Base-by-base conservation (phyloP, 1,140 invertebrate genomes). In the Trialeurodes vaporariorum region DNA sequence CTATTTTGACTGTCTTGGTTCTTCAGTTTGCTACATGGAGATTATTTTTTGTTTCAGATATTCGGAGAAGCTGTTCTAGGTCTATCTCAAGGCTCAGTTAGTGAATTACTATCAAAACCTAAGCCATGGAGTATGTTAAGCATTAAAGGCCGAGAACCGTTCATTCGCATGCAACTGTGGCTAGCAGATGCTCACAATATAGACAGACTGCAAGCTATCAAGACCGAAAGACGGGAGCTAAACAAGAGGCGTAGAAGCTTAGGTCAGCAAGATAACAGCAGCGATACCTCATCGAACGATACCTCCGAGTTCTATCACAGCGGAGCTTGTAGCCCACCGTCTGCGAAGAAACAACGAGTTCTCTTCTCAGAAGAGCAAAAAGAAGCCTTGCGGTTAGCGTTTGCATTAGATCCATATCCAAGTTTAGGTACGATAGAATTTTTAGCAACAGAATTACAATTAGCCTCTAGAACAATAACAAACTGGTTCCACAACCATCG, bases 401-500 rank as follows among this genome's bases (percentile, higher is more conserved):
- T 98, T 75, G 88, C 91, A 0, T 80, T 98, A 13, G 96, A 98
- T 77, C 94, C 96, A 0, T 98, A 98, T 76, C 97, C 97, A 0
- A 96, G 93, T 75, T 89, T 96, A 69, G 88, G 88, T 5, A 96
- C 94, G 25, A 97, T 98, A 59, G 96, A 98, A 77, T 95, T 95
- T 73, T 82, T 99, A 63, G 94, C 94, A 12, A 84, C 86, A 22
- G 94, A 98, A 77, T 80, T 99, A 9, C 90, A 87, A 17, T 80
- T 99, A n/a, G 93, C 94, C 1, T 90, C 94, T 13, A 84, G 96
- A 71, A 98, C 96, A 58, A 98, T 99, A 68, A 96, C 93, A 22
- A 98, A 99, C 77, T 99, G 96, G 96, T 98, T 98, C 83, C 96
- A 98, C 81, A 99, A 98, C 78, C 95, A 99, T 80, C 86, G 96